A percentile compares a stretch with the other conserved stretches of the same genome.
Evolutionary conservation across 2,113 vertebrate genomes (phyloP).

Genomic region (Ceratotherium simum): DNA sequence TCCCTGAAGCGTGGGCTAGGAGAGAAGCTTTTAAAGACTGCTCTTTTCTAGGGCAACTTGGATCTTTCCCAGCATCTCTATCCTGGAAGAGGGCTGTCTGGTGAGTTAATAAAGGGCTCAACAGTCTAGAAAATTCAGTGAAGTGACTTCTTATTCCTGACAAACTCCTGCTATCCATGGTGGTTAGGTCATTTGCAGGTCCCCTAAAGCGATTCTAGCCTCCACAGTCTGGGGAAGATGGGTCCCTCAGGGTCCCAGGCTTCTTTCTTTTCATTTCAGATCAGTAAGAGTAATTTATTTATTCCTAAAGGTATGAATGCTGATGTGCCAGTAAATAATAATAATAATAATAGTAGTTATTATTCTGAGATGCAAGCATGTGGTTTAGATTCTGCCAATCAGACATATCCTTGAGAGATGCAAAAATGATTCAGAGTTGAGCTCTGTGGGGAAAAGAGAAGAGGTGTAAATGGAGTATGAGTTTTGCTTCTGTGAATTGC

Average conservation of each 20-base stretch:
- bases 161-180: not conserved
- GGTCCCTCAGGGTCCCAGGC: not conserved
- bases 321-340: not conserved
- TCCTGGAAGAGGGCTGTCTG: not conserved
- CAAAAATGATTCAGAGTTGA: not conserved
- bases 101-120: not conserved
- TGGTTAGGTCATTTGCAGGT: not conserved
- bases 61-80: not conserved
- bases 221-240: not conserved
- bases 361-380: not conserved
- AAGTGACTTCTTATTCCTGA: not conserved
- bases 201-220: accelerated
- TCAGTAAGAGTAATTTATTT: not conserved
- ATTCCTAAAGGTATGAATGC: not conserved
- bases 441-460: not conserved
- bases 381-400: not conserved
- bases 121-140: not conserved
- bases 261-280: constrained; percentile 11
- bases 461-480: not conserved
- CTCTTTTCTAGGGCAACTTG: not conserved
- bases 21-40: not conserved
- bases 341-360: not conserved
- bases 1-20: not conserved
- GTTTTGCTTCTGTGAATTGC: not conserved
- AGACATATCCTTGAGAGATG: not conserved